Conservation (phyloP, 2,888 invertebrate species). For the Dicranocentrus wangi region DNA sequence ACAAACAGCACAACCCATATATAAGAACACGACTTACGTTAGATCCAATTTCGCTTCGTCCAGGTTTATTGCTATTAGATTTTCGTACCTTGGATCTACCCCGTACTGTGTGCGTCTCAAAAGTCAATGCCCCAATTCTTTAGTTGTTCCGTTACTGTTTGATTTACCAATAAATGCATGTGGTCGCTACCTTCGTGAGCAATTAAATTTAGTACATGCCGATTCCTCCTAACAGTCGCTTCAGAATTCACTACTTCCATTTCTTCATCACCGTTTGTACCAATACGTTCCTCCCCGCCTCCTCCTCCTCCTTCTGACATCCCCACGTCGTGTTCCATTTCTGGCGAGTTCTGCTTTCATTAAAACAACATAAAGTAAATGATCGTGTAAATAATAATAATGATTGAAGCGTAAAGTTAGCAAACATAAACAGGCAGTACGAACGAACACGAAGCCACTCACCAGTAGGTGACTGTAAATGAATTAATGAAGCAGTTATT, state of each 20-base stretch:
- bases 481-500: too few relatives aligned
- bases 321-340: too few relatives aligned
- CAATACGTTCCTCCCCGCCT: too few relatives aligned
- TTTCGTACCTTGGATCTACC: conserved; percentile 28
- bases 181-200: conserved; percentile 25
- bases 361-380: too few relatives aligned
- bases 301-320: too few relatives aligned
- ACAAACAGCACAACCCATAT: neutral
- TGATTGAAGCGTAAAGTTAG: too few relatives aligned
- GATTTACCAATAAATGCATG: conserved; percentile 12
- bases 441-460: too few relatives aligned
- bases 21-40: conserved; percentile 16
- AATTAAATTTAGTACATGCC: conserved; percentile 28
- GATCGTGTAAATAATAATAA: too few relatives aligned
- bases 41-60: conserved; percentile 7
- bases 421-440: too few relatives aligned
- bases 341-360: too few relatives aligned
- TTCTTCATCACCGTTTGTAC: too few relatives aligned
- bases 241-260: conserved; percentile 2
- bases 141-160: conserved; percentile 26
- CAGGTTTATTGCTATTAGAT: conserved; percentile 24
- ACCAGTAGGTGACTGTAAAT: too few relatives aligned
- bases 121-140: conserved; percentile 36
- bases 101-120: conserved; percentile 11
- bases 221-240: neutral